Evolutionary conservation across 1,140 invertebrate genomes (phyloP).

Genomic region (Drosophila bocki): DNA sequence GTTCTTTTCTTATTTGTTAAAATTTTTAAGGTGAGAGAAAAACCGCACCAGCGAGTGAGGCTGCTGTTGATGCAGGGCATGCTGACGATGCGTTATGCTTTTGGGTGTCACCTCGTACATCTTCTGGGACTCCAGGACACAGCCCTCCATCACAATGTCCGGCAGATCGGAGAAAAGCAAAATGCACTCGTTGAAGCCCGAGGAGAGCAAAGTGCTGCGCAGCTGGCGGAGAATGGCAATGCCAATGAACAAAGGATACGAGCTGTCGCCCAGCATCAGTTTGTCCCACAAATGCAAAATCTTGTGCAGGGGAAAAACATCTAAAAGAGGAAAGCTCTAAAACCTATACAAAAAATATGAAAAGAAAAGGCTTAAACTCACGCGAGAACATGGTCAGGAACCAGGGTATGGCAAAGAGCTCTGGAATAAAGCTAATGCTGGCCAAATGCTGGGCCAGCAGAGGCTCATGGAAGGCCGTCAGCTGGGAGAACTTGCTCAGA

Average conservation of each 20-base stretch:
- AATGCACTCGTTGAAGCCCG: conserved; percentile 99
- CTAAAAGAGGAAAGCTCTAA: conserved; percentile 85
- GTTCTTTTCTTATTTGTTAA: too few relatives aligned
- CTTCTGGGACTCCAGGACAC: conserved; percentile 94
- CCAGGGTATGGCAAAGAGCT: conserved; percentile 99
- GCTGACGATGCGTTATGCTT: conserved; percentile 93
- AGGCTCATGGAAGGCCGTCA: conserved; percentile 98
- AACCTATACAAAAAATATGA: background rate
- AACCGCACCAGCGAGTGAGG: conserved; percentile 40
- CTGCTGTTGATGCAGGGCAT: conserved; percentile 59
- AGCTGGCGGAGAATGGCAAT: conserved; percentile 96
- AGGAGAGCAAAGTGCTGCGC: conserved; percentile 92
- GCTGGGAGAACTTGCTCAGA: conserved; percentile 97
- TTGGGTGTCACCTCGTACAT: conserved; percentile 95
- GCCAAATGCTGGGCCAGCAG: conserved; percentile 95
- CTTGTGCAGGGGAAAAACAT: conserved; percentile 99
- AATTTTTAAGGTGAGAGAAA: too few relatives aligned
- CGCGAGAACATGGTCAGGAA: conserved; percentile 99
- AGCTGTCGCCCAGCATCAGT: conserved; percentile 95
- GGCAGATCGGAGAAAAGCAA: conserved; percentile 98
- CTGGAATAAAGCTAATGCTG: conserved; percentile 97
- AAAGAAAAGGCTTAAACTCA: conserved; percentile 87
- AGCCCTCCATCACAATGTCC: conserved; percentile 98
- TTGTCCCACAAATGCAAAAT: conserved; percentile 99
- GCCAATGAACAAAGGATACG: conserved; percentile 97